Evolutionary conservation across 1,140 invertebrate genomes (phyloP), one percentile per base, ranked within the genome.

Genomic region (Anastrepha obliqua): DNA sequence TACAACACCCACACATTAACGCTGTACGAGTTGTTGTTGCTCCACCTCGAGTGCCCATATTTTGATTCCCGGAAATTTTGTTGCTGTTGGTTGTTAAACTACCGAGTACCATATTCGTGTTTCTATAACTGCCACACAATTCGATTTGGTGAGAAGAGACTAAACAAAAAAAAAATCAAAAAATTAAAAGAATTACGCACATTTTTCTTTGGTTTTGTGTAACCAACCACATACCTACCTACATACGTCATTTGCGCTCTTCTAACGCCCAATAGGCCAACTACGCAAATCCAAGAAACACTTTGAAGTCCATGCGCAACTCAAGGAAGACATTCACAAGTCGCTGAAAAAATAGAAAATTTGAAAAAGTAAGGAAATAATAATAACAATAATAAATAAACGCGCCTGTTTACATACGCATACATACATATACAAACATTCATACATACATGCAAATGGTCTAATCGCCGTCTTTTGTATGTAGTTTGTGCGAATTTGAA

Each of bases 61-160:
- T 78, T n/a, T 20, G 11, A 51, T n/a, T 8, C 70, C 17, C 44
- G n/a, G 51, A 81, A 81, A 81, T n/a, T 47, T 55, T 55, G 47
- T 55, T 55, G 47, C 74, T 42, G n/a, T 55, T 51, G 8, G 44
- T 4, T 51, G 47, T 55, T 20, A 15, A 78, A 78, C 44, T 51
- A 58, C 11, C 42, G 4, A 74, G 3, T 9, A 74, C 42, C 47
- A 78, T n/a, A 44, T 55, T 17, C n/a, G 70, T 51, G 64, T 67
- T 29, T 44, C 67, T 74, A 20, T 15, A 81, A 81, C 74, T 55
- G 47, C 74, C 74, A 81, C 74, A 20, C 15, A 81, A 81, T 55
- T 44, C 20, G 74, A 81, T 47, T 81, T 81, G n/a, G 17, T 81
- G 74, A 11, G 47, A 81, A 47, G 74, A 81, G 29, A 55, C 6